Percentiles rank a stretch among this genome's conserved stretches.
These are phyloP conservation scores for Petrophora chlorosata DNA, from an alignment of 2,888 invertebrate species.

Conservation along the genomic window DNA sequence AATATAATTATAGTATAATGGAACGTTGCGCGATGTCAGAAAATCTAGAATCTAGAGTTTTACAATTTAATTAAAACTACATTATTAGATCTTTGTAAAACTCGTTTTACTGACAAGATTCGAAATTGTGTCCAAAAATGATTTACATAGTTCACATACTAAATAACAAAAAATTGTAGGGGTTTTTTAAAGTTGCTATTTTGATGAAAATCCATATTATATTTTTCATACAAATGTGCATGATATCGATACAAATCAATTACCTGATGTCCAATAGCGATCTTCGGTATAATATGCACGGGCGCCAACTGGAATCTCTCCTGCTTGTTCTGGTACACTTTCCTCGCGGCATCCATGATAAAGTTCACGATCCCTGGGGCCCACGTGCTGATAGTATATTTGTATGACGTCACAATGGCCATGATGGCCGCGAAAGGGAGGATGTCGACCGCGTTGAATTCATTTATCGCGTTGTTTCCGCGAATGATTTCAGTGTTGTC, in stretches of 20 bases:
- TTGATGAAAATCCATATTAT: too few species aligned
- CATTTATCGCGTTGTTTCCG: conserved; percentile 71
- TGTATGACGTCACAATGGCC: conserved; percentile 85
- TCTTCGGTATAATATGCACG: conserved; percentile 84
- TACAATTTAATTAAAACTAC: too few species aligned
- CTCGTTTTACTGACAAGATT: too few species aligned
- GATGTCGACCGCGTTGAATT: conserved; percentile 54
- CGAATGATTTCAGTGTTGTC: conserved; percentile 85
- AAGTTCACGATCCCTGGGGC: conserved; percentile 84
- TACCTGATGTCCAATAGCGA: conserved; percentile 83
- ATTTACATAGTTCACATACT: too few species aligned
- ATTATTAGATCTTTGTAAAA: too few species aligned
- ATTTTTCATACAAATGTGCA: too few species aligned
- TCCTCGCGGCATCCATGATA: conserved; percentile 74
- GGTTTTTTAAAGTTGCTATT: too few species aligned
- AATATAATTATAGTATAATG: too few species aligned
- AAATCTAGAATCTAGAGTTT: too few species aligned
- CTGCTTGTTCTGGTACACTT: conserved; percentile 67
- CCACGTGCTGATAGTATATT: conserved; percentile 85
- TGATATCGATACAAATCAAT: conserved; percentile 1
- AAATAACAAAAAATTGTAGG: too few species aligned
- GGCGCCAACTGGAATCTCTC: conserved; percentile 77
- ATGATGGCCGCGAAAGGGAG: conserved; percentile 84
- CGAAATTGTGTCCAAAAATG: too few species aligned
- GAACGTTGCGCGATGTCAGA: too few species aligned